Evolutionary conservation across 1,140 invertebrate genomes (phyloP), one percentile per base, ranked within the genome.

Genomic region (Octopus bimaculoides): DNA sequence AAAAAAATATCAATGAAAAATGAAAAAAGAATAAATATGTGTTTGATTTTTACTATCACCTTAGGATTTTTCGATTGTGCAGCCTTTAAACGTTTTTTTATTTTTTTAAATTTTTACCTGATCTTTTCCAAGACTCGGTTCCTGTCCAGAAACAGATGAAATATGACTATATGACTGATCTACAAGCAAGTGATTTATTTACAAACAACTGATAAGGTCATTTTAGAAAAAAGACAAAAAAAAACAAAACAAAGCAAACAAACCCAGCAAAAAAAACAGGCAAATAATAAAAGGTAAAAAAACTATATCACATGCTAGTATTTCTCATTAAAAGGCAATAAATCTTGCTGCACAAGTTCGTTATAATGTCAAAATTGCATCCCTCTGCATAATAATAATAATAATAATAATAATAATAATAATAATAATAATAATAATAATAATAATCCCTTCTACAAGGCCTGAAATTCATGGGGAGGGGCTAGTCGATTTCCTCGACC

Each of bases 91-190:
- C 8, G 5, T 20, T 76, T 14, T 54, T 52, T 14, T 75, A 52
- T 75, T n/a, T n/a, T 12, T 69, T 20, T 14, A 2, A 12, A 41
- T 41, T 41, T 41, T 75, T 75, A 75, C 74, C 74, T 75, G 74
- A 5, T 41, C 74, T 75, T n/a, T 75, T 75, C 74, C 26, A 6
- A 52, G 74, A 75, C 26, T 9, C 8, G 74, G 74, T 75, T 75
- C 74, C 74, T 75, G 52, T 75, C 74, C 74, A 75, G 74, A 75
- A 8, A 75, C 26, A 75, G n/a, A 75, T 75, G 26, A 75, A 52
- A 75, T 75, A 75, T 17, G 17, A 52, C 41, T 17, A 54, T 41
- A 41, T 77, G 54, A 77, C 55, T 77, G 77, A 54, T 54, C 53
- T 77, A 77, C 20, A 26, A 77, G 74, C 26, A 52, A 17, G 74